Percentiles rank a stretch among this genome's conserved stretches.
Conservation (phyloP, 2,113 vertebrate genomes). For the Coptodon rendalli region DNA sequence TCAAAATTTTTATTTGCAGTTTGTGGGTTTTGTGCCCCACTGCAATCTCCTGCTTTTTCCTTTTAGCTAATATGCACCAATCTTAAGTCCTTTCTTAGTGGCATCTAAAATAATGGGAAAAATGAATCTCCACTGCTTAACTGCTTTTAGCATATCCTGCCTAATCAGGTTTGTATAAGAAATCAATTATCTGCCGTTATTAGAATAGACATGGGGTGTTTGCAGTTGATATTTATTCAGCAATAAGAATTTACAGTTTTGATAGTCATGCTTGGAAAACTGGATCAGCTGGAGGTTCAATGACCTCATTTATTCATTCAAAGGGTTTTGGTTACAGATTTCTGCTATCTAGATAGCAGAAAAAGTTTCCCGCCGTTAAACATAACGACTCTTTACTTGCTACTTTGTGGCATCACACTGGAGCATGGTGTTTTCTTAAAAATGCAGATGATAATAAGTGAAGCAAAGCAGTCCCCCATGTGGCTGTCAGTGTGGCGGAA, state of each 20-base stretch:
- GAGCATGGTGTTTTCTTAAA: background rate
- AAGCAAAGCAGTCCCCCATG: background rate
- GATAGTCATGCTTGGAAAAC: background rate
- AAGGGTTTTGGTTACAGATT: background rate
- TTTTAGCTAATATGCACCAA: background rate
- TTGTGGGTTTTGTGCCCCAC: background rate
- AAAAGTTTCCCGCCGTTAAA: background rate
- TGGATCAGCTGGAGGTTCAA: background rate
- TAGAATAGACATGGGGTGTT: background rate
- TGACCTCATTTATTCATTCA: background rate
- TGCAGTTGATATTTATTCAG: background rate
- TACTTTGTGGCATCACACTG: background rate
- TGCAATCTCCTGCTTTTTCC: background rate
- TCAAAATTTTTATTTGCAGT: background rate
- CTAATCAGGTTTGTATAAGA: background rate
- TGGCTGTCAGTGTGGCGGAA: background rate
- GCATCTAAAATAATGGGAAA: background rate
- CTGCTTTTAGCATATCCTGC: background rate
- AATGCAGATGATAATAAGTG: background rate
- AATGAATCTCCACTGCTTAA: background rate
- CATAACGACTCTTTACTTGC: background rate
- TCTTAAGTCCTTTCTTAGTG: background rate
- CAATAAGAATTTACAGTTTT: background rate
- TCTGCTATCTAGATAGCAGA: background rate
- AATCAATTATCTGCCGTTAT: background rate